Evolutionary conservation across 2,888 invertebrate species (phyloP).

Genomic region (Automeris io): DNA sequence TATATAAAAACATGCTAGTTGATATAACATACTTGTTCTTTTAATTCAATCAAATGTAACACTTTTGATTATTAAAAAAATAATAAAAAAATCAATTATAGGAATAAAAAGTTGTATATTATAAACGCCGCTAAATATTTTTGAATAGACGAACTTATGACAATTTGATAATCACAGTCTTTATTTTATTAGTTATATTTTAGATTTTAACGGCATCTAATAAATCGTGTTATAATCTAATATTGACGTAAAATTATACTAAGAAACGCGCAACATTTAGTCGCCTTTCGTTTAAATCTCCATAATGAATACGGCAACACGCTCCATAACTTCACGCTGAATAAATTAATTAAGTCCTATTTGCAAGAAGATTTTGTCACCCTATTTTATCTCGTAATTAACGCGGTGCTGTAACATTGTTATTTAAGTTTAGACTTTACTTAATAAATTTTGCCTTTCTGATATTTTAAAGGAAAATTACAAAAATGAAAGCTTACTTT

Average conservation of each 20-base stretch:
- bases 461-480: neutral
- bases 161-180: no score
- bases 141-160: no score
- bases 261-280: conserved; percentile 27
- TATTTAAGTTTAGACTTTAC: conserved; percentile 22
- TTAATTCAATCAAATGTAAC: no score
- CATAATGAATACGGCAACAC: conserved; percentile 61
- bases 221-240: neutral
- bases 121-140: no score
- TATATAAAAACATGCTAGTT: no score
- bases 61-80: no score
- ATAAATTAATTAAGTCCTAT: conserved; percentile 63
- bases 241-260: conserved; percentile 13
- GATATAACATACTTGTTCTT: no score
- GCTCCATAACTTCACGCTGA: conserved; percentile 55
- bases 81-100: no score
- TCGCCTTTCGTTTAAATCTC: conserved; percentile 42
- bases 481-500: neutral
- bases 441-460: neutral
- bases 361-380: conserved; percentile 38
- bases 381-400: conserved; percentile 33
- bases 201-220: neutral
- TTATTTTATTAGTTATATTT: no score
- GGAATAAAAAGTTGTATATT: no score
- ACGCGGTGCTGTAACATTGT: conserved; percentile 17